phyloP scores from a whole-genome alignment of 2,113 vertebrate species.

The Eudorcas thomsonii region DNA sequence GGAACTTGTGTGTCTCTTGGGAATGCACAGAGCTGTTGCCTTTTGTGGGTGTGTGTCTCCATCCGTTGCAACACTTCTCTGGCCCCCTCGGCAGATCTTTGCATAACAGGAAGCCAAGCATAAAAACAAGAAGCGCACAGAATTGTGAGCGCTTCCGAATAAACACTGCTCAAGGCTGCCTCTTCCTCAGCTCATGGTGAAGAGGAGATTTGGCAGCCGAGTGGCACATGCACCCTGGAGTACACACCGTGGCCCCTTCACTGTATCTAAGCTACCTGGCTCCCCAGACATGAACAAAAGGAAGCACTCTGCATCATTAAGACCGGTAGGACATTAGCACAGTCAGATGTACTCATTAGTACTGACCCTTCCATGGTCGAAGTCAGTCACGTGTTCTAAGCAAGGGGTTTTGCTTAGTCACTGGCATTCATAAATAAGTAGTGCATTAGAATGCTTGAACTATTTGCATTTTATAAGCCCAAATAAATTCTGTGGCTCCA shows the following conservation, averaged over 20 bases:
- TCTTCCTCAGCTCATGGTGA: constrained; percentile 33
- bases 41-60: background rate
- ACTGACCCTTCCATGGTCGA: background rate
- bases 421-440: background rate
- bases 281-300: background rate
- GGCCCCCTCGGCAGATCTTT: constrained; percentile 1
- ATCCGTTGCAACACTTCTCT: constrained; percentile 29
- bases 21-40: background rate
- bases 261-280: background rate
- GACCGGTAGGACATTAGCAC: background rate
- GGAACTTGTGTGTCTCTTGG: background rate
- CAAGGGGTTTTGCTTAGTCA: background rate
- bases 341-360: background rate
- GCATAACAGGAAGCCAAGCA: constrained; percentile 72
- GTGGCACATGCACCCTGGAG: background rate
- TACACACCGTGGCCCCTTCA: background rate
- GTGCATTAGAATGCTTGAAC: background rate
- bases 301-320: background rate
- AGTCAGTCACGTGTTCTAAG: background rate
- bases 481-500: background rate
- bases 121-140: constrained; percentile 60
- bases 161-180: background rate
- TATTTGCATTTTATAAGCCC: background rate
- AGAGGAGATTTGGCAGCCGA: background rate
- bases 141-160: constrained; percentile 55